Conservation (phyloP, 2,797 vertebrate species). For the Sebastes elongatus region DNA sequence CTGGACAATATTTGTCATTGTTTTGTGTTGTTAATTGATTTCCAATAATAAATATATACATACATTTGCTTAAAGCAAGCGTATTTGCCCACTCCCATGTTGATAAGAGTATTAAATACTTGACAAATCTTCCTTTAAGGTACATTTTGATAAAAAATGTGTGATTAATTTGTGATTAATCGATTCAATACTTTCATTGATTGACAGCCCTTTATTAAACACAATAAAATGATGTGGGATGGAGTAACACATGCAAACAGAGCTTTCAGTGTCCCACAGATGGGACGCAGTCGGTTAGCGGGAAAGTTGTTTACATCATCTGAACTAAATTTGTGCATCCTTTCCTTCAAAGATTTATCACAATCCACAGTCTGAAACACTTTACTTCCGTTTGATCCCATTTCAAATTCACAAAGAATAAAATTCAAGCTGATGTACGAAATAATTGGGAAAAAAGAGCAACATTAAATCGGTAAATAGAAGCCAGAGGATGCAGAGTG, state of each 20-base stretch:
- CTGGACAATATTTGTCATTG: no score
- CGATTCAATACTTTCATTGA: no score
- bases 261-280: slow-evolving; percentile 6
- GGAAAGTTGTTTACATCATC: slow-evolving; percentile 18
- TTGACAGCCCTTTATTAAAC: background rate
- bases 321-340: slow-evolving; percentile 35
- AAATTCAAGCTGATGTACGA: slow-evolving; percentile 20
- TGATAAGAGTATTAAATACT: no score
- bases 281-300: background rate
- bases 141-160: no score
- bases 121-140: no score
- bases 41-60: no score
- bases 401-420: background rate
- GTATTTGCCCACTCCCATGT: no score
- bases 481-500: slow-evolving; percentile 37
- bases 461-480: slow-evolving; percentile 35
- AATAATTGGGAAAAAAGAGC: slow-evolving; percentile 33
- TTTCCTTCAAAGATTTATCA: slow-evolving; percentile 20
- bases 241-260: background rate
- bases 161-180: no score
- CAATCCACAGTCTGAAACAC: slow-evolving; percentile 6
- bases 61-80: no score
- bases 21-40: no score
- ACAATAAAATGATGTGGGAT: background rate
- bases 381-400: slow-evolving; percentile 34